Percentiles rank a stretch among this genome's conserved stretches.
Evolutionary conservation across 1,140 invertebrate species (phyloP).

Genomic region (Drosophila novamexicana): DNA sequence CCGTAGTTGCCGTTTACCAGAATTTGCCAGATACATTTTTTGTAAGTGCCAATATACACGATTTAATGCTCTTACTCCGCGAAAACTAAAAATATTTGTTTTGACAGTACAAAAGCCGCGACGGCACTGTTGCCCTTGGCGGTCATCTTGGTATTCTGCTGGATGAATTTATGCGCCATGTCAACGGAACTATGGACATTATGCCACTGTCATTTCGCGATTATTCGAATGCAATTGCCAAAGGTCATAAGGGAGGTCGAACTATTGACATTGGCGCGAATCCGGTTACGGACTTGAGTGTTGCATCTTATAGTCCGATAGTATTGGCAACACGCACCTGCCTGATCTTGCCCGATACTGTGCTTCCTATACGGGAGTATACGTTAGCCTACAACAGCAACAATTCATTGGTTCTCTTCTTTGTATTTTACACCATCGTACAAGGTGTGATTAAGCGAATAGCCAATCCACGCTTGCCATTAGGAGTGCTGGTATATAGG

Average conservation of each 20-base stretch:
- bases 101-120: conserved; percentile 9
- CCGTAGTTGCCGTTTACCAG: background rate
- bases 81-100: background rate
- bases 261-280: conserved; percentile 10
- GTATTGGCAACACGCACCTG: conserved; percentile 4
- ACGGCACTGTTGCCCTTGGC: background rate
- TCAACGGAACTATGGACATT: background rate
- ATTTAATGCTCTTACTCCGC: background rate
- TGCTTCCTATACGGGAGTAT: background rate
- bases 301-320: background rate
- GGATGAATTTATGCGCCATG: background rate
- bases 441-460: conserved; percentile 5
- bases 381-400: no score
- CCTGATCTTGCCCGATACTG: conserved; percentile 7
- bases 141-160: conserved; percentile 7
- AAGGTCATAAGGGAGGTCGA: no score
- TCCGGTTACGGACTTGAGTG: background rate
- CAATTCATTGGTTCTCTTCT: background rate
- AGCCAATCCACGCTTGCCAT: background rate
- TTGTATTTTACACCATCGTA: background rate
- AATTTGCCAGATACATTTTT: conserved; percentile 1
- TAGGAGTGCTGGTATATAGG: background rate
- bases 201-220: background rate
- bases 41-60: background rate
- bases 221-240: background rate